phyloP scores from a whole-genome alignment of 53 echinoderm and acorn worm genomes.

The Echinometra lucunter region DNA sequence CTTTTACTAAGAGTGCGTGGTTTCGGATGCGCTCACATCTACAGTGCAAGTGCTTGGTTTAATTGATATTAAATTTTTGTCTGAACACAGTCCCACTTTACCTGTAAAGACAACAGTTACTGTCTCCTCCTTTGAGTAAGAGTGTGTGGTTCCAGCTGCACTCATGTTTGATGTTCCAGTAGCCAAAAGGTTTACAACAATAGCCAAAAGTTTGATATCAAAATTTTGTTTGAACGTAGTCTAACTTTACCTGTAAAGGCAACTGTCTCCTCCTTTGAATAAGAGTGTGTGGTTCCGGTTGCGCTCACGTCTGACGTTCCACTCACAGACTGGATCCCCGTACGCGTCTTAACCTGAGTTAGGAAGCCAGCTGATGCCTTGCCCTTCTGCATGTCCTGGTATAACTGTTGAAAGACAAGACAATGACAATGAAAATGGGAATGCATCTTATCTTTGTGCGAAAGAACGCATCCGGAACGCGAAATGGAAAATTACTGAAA shows the following conservation, averaged over 20 bases:
- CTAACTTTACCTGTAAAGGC: constrained; percentile 83
- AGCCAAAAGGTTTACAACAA: too few relatives aligned
- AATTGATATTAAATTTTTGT: background rate
- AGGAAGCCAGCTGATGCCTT: constrained; percentile 77
- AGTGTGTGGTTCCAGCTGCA: too few relatives aligned
- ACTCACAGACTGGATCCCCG: constrained; percentile 74
- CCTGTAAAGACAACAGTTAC: constrained; percentile 89
- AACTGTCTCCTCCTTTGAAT: constrained; percentile 83
- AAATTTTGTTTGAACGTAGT: background rate
- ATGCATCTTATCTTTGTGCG: too few relatives aligned
- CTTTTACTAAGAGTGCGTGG: constrained; percentile 84
- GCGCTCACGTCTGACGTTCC: constrained; percentile 82
- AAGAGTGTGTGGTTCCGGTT: constrained; percentile 87
- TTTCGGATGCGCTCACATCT: constrained; percentile 79
- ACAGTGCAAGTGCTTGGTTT: too few relatives aligned
- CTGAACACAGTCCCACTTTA: constrained; percentile 31
- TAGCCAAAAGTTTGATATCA: background rate
- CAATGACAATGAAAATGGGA: background rate
- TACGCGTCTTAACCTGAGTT: constrained; percentile 72
- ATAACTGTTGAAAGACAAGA: constrained; percentile 70
- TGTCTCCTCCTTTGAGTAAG: constrained; percentile 85
- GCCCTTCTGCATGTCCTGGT: constrained; percentile 69
- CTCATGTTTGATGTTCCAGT: too few relatives aligned
- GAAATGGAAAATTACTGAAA: too few relatives aligned
- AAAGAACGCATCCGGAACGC: too few relatives aligned